Percentiles rank a stretch among this genome's conserved stretches.
Evolutionary conservation across 2,113 vertebrate genomes (phyloP).

Genomic region (Anseranas semipalmata): DNA sequence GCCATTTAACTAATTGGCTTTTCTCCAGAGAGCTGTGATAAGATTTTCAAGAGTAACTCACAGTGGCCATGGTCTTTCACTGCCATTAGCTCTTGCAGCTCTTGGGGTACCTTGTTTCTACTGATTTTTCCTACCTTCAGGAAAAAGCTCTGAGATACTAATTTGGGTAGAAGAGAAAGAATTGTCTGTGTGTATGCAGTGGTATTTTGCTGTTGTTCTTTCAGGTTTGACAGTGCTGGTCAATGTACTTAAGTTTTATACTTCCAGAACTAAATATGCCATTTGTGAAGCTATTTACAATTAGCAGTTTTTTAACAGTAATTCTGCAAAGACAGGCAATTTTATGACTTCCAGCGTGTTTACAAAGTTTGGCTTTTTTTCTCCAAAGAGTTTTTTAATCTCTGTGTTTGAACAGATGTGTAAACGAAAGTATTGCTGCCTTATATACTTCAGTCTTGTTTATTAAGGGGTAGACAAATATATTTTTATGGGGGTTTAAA

Average conservation of each 20-base stretch:
- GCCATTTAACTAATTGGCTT: constrained; percentile 24
- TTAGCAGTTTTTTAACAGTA: constrained; percentile 34
- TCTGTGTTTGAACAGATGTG: constrained; percentile 69
- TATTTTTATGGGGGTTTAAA: neutral
- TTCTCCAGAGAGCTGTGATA: neutral
- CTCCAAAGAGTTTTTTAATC: constrained; percentile 34
- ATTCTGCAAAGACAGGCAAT: constrained; percentile 56
- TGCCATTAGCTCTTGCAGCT: neutral
- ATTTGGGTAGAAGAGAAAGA: constrained; percentile 11
- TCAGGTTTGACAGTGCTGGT: neutral
- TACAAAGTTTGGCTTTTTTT: constrained; percentile 53
- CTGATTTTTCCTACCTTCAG: constrained; percentile 12
- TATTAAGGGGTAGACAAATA: constrained; percentile 31
- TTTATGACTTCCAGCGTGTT: constrained; percentile 48
- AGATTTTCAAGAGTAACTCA: neutral
- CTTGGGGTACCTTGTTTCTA: constrained; percentile 7
- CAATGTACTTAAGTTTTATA: constrained; percentile 13
- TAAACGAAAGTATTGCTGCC: constrained; percentile 49
- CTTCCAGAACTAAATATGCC: neutral
- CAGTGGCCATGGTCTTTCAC: neutral
- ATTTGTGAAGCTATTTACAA: constrained; percentile 49
- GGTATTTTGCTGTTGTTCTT: neutral
- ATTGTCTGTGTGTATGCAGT: neutral
- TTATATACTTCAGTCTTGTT: constrained; percentile 26
- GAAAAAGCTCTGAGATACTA: constrained; percentile 21